phyloP scores from a whole-genome alignment of 2,113 vertebrate species.

The Cebus imitator region DNA sequence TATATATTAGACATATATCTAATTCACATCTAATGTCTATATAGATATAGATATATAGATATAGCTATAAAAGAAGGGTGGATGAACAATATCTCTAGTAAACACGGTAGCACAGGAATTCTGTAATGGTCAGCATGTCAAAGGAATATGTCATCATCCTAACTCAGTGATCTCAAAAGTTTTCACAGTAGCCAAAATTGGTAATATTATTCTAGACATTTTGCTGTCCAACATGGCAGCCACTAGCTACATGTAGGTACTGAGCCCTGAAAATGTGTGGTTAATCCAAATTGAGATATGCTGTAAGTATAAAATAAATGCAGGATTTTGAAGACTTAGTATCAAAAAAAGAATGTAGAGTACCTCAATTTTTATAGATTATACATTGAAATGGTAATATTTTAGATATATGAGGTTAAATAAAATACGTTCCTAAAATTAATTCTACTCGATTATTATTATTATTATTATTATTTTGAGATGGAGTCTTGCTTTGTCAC shows the following conservation, averaged over 20 bases:
- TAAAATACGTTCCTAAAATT: slow-evolving; percentile 52
- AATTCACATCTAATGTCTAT: too few species aligned
- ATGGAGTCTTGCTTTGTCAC: too few species aligned
- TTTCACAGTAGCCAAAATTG: neutral
- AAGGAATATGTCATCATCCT: neutral
- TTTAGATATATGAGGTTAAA: slow-evolving; percentile 18
- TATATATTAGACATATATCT: too few species aligned
- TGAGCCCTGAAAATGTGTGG: neutral
- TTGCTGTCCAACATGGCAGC: neutral
- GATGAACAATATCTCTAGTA: neutral
- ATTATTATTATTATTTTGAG: neutral
- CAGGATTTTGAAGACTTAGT: neutral
- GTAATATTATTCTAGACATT: neutral
- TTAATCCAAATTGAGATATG: neutral
- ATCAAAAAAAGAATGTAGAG: slow-evolving; percentile 26
- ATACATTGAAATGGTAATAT: neutral
- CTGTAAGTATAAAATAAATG: neutral
- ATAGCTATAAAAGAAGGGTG: neutral
- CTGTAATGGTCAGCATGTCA: neutral
- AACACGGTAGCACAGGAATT: neutral
- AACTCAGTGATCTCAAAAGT: slow-evolving; percentile 32
- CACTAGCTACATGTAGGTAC: neutral
- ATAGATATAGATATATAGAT: too few species aligned
- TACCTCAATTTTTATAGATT: slow-evolving; percentile 21
- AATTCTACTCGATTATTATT: neutral